Base-by-base conservation (phyloP, 2,888 invertebrate species). In the Spialia ferax region DNA sequence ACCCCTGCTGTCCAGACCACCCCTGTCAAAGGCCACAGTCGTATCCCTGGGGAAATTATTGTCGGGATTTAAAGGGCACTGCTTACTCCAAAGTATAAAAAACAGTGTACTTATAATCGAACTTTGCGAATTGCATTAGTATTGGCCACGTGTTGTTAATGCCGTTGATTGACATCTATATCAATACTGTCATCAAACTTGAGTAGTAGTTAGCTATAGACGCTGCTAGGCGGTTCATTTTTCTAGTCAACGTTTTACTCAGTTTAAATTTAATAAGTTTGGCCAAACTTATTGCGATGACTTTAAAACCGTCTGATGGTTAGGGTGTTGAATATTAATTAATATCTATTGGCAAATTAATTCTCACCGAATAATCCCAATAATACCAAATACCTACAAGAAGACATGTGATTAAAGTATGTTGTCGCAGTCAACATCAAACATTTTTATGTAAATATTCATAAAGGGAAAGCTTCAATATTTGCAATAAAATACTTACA, bases 41-140 rank as follows among this genome's bases (percentile, higher is more conserved):
- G 75, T 79, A 80, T 85, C 94, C 86, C 94, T 63, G 73, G 94
- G 94, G 94, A 94, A 94, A 94, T 94, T 92, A 94, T 93, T 90
- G 93, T 91, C 89, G 89, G 93, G 93, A 91, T 94, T 94, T 94
- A 93, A 93, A 94, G 94, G 94, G 93, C 91, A 91, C 83, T 87
- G 87, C 90, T 90, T 88, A 86, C 87, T 87, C 79, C 77, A 81
- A 91, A 83, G 83, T 85, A 90, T 83, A 91, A 92, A 92, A 91
- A 89, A 87, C 84, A 83, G 82, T 85, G 84, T 86, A 86, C 83
- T 85, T 87, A 83, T 87, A 88, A 88, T 88, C 84, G 82, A 86
- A 87, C 77, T 82, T 82, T 81, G 84, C 80, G 78, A 81, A 78
- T 81, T 83, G 82, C 83, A 88, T 90, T 86, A 76, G 78, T 80